Base-by-base conservation (phyloP, 2,797 vertebrate species). In the Poecilia velifera region DNA sequence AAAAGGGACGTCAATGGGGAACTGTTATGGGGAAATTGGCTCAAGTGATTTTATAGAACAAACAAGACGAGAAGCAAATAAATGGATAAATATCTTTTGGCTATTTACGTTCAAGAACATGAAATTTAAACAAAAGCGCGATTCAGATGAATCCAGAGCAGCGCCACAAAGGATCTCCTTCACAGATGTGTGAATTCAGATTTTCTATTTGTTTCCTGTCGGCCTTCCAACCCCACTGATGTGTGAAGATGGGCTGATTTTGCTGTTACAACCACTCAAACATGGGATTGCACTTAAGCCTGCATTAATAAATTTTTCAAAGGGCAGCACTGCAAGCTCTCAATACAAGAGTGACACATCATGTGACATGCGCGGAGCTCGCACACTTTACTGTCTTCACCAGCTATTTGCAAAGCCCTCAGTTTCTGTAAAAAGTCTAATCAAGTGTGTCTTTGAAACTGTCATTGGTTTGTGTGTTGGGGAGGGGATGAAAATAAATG, bases 221-320 rank as follows among this genome's bases (percentile, higher is more conserved):
- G 47, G 34, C 18, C 62, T 2, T 76, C 14, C 47, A 62, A 36
- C 4, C 41, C 64, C 73, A 62, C 51, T 71, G 36, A 76, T 59
- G 66, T 72, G 28, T 59, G 25, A 78, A 74, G 84, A 84, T 71
- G 43, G 62, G 73, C 80, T 18, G 46, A 45, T 77, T 71, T 72
- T 75, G 76, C 51, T 78, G 53, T 34, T 86, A 51, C 36, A 55
- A 41, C 53, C 55, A 74, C 70, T 70, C 57, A 81, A 79, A 84
- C 78, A 81, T 62, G 41, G 51, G 7, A 47, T 49, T 84, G 80
- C 73, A 84, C 80, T 83, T 79, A 83, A 83, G 76, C 71, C 36
- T 31, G n/a, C 8, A 62, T 79, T 68, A 49, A 79, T 75, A 68
- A 6, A 46, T 71, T 68, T 76, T 77, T 57, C 51, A 34, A 36